Percentiles rank a stretch among this genome's conserved stretches.
These are phyloP conservation scores for Psettodes erumei DNA, from an alignment of 2,113 vertebrate species.

Conservation along the genomic window DNA sequence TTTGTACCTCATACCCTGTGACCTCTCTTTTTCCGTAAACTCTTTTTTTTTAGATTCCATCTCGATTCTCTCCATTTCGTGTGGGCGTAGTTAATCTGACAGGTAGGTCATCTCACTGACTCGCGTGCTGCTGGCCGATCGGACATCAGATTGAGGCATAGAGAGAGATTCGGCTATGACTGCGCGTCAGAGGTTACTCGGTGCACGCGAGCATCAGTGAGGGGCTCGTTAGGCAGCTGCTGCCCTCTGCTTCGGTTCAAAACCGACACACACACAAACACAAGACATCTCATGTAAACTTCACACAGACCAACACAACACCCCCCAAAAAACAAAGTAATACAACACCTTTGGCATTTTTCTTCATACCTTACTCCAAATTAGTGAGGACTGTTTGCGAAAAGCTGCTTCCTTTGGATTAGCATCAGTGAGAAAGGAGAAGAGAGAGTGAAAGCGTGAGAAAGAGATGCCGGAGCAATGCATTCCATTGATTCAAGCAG, in stretches of 20 bases:
- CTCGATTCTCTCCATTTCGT: background rate
- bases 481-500: slow-evolving; percentile 18
- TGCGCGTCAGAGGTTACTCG: slow-evolving; percentile 25
- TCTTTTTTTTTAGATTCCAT: background rate
- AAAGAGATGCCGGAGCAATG: slow-evolving; percentile 1
- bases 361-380: background rate
- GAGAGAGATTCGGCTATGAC: slow-evolving; percentile 30
- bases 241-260: slow-evolving; percentile 26
- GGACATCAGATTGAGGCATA: slow-evolving; percentile 19
- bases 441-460: background rate
- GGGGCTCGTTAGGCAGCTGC: slow-evolving; percentile 25
- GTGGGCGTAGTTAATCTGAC: slow-evolving; percentile 31
- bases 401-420: slow-evolving; percentile 35
- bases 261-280: background rate
- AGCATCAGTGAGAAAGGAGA: slow-evolving; percentile 3
- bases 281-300: slow-evolving; percentile 18
- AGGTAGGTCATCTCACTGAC: slow-evolving; percentile 43
- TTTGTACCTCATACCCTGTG: background rate
- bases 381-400: slow-evolving; percentile 19
- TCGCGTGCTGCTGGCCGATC: slow-evolving; percentile 39
- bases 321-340: slow-evolving; percentile 1
- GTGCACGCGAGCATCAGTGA: slow-evolving; percentile 20
- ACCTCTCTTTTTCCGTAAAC: background rate
- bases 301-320: slow-evolving; percentile 2
- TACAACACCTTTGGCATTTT: slow-evolving; percentile 21